Conservation (phyloP, 2,113 vertebrate genomes). For the Hoplias malabaricus region DNA sequence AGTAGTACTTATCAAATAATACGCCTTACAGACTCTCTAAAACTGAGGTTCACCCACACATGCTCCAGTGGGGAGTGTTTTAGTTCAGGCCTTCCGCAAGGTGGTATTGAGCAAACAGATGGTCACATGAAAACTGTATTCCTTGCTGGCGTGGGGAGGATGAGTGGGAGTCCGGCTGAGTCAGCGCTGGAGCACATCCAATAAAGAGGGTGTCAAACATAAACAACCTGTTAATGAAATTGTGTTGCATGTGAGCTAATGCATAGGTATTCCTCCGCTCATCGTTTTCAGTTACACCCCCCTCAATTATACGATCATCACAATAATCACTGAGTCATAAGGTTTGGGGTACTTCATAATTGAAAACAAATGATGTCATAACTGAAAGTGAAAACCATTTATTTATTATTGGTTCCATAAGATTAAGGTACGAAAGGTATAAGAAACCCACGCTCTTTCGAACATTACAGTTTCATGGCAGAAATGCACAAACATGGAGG, state of each 20-base stretch:
- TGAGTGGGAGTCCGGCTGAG: conserved; percentile 24
- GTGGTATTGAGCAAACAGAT: conserved; percentile 45
- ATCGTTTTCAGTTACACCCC: not conserved
- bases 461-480: too few species aligned
- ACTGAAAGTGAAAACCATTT: too few species aligned
- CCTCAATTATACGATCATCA: not conserved
- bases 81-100: conserved; percentile 16
- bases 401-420: too few species aligned
- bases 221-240: conserved; percentile 44
- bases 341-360: not conserved
- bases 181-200: conserved; percentile 32
- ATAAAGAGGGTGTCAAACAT: conserved; percentile 1
- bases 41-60: conserved; percentile 19
- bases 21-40: conserved; percentile 31
- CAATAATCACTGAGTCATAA: not conserved
- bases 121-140: conserved; percentile 35
- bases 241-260: not conserved
- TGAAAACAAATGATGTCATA: too few species aligned
- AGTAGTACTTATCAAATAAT: conserved; percentile 34
- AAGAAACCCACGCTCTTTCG: too few species aligned
- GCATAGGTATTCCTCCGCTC: not conserved
- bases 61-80: conserved; percentile 19
- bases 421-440: too few species aligned
- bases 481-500: too few species aligned
- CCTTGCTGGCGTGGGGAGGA: conserved; percentile 21